Base-by-base conservation (phyloP, 2,797 vertebrate species). In the Artibeus lituratus region DNA sequence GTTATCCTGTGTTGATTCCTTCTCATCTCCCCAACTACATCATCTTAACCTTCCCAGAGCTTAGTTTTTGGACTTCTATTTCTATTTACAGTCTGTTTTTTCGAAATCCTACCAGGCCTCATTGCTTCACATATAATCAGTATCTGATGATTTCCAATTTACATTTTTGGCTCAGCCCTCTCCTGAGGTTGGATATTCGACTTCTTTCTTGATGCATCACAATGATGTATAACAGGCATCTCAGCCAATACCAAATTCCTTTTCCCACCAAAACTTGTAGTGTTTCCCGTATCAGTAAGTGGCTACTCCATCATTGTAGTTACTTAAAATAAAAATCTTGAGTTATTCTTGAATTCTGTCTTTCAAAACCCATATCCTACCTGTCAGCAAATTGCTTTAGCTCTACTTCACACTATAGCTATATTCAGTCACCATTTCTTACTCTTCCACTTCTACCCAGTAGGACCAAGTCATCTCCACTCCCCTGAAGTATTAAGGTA, bases 311-410 rank as follows among this genome's bases (percentile, higher is more conserved):
- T 91, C 62, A 21, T 94, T 85, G 32, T 55, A 49, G 14, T 87
- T 87, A 22, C 47, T 90, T 70, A 90, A 77, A 59, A 24, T 88
- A 82, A 94, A 92, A 83, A 44, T 85, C 82, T 69, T 47, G 21
- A 84, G 39, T 87, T 97, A 47, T 72, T 95, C 55, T 87, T 90
- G n/a, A 94, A 51, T 96, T 21, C 5, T 89, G 12, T 77, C 42
- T 87, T 81, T 85, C 44, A 72, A 91, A 85, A 24, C 44, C 37
- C 6, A 11, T 22, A 24, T 86, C 51, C 62, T 86, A 81, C 89
- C 22, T 65, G 72, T 76, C 29, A 96, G 62, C 35, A 91, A 65
- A 89, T 93, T 32, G 11, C 65, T 83, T 84, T 84, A 95, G 42
- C 39, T 84, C 14, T 92, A 18, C 29, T 67, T 92, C 19, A 93